These are phyloP conservation scores for Buteo buteo DNA, from an alignment of 2,113 vertebrate genomes.

Conservation along the genomic window DNA sequence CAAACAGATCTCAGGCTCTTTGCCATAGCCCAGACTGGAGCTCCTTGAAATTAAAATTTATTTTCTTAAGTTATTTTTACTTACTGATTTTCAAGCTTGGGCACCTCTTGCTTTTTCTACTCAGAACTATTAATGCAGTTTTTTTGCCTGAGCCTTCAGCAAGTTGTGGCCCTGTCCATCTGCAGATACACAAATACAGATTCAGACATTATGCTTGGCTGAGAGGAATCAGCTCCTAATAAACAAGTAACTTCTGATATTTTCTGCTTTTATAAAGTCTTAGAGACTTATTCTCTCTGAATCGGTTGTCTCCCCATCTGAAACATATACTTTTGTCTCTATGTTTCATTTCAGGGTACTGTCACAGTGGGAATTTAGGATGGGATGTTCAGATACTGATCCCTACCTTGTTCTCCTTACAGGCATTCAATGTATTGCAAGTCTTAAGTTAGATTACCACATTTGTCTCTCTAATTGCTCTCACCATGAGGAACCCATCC, in stretches of 20 bases:
- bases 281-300: neutral
- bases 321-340: neutral
- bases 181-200: neutral
- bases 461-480: neutral
- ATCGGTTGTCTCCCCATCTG: neutral
- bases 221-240: neutral
- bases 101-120: neutral
- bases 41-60: neutral
- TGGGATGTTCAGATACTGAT: neutral
- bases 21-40: neutral
- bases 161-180: neutral
- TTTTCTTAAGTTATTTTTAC: neutral
- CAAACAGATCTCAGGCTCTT: neutral
- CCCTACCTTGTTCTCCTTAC: neutral
- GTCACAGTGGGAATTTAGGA: neutral
- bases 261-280: neutral
- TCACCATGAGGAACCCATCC: neutral
- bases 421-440: neutral
- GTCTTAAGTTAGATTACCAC: neutral
- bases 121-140: neutral
- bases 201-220: neutral
- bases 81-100: neutral
- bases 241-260: neutral
- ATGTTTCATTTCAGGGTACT: neutral
- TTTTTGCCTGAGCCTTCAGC: neutral